Conservation (phyloP, 2,888 invertebrate species). For the Lochmaea capreae region DNA sequence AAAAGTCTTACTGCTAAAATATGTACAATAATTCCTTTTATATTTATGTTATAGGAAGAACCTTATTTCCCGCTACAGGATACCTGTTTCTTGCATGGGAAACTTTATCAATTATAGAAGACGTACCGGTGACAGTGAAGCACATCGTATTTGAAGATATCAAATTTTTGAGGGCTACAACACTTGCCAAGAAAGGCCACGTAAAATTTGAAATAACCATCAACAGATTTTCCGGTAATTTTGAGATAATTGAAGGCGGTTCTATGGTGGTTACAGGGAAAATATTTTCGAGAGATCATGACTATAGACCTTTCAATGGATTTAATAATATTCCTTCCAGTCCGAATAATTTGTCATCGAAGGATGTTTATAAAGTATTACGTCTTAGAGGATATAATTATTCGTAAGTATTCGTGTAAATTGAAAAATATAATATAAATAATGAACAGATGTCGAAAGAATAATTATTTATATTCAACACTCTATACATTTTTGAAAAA, state of each 20-base stretch:
- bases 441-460: too few relatives aligned
- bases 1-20: too few relatives aligned
- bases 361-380: conserved; percentile 77
- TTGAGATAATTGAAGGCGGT: conserved; percentile 55
- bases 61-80: conserved; percentile 73
- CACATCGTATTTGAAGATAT: conserved; percentile 71
- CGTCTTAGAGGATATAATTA: conserved; percentile 76
- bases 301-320: conserved; percentile 54
- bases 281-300: conserved; percentile 56
- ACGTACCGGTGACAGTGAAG: conserved; percentile 62
- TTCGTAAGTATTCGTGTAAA: conserved; percentile 54
- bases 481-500: too few relatives aligned
- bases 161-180: conserved; percentile 68
- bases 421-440: too few relatives aligned
- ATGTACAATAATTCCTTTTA: not conserved
- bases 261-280: conserved; percentile 47
- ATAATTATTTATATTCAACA: too few relatives aligned
- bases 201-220: conserved; percentile 51
- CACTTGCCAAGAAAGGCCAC: conserved; percentile 65
- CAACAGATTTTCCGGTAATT: conserved; percentile 49
- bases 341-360: conserved; percentile 66
- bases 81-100: conserved; percentile 64
- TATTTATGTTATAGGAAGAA: conserved; percentile 47
- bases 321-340: conserved; percentile 51
- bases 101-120: conserved; percentile 65